Base-by-base conservation (phyloP, 2,888 invertebrate genomes). In the Rhagophthalmus giganteus region DNA sequence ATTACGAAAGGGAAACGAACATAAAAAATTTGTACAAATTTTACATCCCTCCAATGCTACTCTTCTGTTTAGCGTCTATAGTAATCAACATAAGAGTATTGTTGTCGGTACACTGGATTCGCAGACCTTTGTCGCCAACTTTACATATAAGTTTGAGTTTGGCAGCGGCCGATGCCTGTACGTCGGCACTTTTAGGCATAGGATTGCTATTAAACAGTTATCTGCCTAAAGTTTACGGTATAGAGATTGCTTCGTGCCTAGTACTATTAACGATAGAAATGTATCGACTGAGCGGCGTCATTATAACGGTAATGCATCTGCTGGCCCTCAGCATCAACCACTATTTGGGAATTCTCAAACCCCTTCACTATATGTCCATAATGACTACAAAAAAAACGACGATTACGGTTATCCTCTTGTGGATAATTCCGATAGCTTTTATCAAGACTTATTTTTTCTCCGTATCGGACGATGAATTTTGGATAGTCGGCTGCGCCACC, bases 271-370 rank as follows among this genome's bases (percentile, higher is more conserved):
- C 56, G 24, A 58, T 79, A n/a, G 79, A 79, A 61, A 73, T 75
- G 15, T 66, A 76, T 46, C 67, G 85, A 48, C 71, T 83, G 44
- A 81, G 81, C 10, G 81, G 81, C 2, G 76, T 85, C 44, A 77
- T 84, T 30, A 80, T 82, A 10, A 82, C 84, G 0, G 82, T 84
- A 7, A 73, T 79, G 30, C 85, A 86, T 63, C 76, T 86, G 2
- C 70, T 84, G 25, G 80, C 81, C 0, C 71, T 86, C 15, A 83
- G 85, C 16, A 70, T 83, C 46, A 85, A 85, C 70, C 86, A 86
- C 67, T 86, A 84, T 72, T 73, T 85, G 27, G 85, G 86, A 10
- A 63, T 64, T 11, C 25, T 65, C 10, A 65, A 63, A 54, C 86
- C 86, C 1, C 74, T 86, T 5, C 83, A 82, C 59, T 84, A 84